A percentile compares a stretch with the other conserved stretches of the same genome.
These are phyloP conservation scores for Danionella cerebrum DNA, from an alignment of 2,113 vertebrate species.

Conservation along the genomic window DNA sequence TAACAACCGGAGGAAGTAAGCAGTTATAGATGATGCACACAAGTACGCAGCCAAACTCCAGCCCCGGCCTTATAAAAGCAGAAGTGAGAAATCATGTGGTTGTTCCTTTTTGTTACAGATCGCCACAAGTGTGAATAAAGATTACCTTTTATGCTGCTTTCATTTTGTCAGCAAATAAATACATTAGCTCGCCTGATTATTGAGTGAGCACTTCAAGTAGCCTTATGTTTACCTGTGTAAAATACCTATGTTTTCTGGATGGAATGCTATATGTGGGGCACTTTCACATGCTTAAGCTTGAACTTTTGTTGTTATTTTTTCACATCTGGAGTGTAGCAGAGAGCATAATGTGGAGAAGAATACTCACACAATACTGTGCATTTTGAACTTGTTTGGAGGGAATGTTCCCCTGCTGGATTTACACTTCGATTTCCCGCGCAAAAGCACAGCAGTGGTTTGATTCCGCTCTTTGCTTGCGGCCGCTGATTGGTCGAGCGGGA, in stretches of 20 bases:
- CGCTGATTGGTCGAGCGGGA: conserved; percentile 29
- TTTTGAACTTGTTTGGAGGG: not conserved
- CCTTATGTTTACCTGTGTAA: no score
- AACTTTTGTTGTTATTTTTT: not conserved
- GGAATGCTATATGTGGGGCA: no score
- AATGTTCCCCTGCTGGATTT: not conserved
- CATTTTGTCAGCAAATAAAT: not conserved
- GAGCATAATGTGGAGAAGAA: not conserved
- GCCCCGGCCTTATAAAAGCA: conserved; percentile 1
- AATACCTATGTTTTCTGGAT: no score
- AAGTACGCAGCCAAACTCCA: conserved; percentile 4
- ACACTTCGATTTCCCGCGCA: conserved; percentile 47
- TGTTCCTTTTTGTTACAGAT: not conserved
- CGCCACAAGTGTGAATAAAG: not conserved
- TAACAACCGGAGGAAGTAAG: conserved; percentile 25
- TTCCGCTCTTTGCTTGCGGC: conserved; percentile 22
- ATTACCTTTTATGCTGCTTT: not conserved
- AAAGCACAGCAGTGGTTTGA: conserved; percentile 40
- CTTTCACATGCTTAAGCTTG: no score
- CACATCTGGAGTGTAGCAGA: not conserved
- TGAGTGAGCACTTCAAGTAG: no score
- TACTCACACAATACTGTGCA: no score
- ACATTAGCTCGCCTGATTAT: not conserved
- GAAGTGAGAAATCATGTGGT: conserved; percentile 23
- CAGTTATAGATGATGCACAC: conserved; percentile 7